Conservation (phyloP, 2,888 invertebrate genomes). For the Beris morrisii region DNA sequence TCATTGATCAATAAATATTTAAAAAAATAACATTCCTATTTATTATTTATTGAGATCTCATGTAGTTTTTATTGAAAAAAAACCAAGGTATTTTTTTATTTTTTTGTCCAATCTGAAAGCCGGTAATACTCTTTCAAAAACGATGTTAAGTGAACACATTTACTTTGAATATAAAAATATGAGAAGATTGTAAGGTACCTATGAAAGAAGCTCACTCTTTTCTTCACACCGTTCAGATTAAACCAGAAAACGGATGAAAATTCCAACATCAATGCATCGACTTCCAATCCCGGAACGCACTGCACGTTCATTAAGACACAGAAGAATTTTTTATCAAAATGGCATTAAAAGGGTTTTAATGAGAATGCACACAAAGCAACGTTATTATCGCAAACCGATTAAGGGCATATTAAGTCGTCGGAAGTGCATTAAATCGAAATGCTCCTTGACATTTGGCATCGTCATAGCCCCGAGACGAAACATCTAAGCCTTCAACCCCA, state of each 20-base stretch:
- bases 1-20: too few species aligned
- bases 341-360: constrained; percentile 32
- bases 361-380: constrained; percentile 24
- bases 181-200: too few species aligned
- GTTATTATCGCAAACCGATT: constrained; percentile 33
- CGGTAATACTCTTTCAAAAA: too few species aligned
- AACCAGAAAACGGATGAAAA: background rate
- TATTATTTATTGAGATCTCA: too few species aligned
- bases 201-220: background rate
- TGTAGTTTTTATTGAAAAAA: too few species aligned
- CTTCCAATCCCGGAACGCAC: background rate
- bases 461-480: constrained; percentile 33
- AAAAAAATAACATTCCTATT: too few species aligned
- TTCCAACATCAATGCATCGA: too few species aligned
- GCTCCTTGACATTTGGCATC: constrained; percentile 43
- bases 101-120: too few species aligned
- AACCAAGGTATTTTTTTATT: too few species aligned
- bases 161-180: too few species aligned
- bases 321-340: constrained; percentile 31
- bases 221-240: constrained; percentile 23
- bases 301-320: constrained; percentile 28
- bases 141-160: too few species aligned
- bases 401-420: constrained; percentile 41
- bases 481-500: constrained; percentile 14
- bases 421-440: constrained; percentile 45